Conservation (phyloP, 2,888 invertebrate genomes). For the Chrysolina oricalcia region DNA sequence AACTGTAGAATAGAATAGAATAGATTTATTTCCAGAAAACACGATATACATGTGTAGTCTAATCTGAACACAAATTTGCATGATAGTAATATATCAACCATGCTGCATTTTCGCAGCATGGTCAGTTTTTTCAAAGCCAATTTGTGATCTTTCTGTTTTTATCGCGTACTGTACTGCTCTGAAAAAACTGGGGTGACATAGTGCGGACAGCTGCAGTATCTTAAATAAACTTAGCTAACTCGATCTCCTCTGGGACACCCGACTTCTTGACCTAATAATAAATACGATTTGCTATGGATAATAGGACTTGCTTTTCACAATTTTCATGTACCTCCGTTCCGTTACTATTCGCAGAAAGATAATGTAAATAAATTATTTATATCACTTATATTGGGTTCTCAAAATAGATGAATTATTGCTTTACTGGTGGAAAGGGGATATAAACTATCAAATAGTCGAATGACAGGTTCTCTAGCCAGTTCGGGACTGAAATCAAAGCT, state of each 20-base stretch:
- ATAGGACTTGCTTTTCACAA: background rate
- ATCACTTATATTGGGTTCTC: constrained; percentile 33
- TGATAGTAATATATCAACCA: too few species aligned
- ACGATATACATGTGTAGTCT: too few species aligned
- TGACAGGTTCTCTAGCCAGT: constrained; percentile 30
- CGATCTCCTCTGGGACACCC: constrained; percentile 25
- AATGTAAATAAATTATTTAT: constrained; percentile 40
- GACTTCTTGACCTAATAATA: constrained; percentile 31
- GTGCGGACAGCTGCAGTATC: constrained; percentile 33
- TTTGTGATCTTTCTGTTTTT: background rate
- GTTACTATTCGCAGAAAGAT: constrained; percentile 8
- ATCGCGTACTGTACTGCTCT: constrained; percentile 4
- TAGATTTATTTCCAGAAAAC: too few species aligned
- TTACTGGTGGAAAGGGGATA: constrained; percentile 21
- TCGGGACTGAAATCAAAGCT: constrained; percentile 30
- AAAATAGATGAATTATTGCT: constrained; percentile 39
- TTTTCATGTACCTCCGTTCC: background rate
- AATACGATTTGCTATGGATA: background rate
- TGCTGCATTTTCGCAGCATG: too few species aligned
- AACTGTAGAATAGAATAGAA: too few species aligned
- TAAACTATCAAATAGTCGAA: constrained; percentile 30
- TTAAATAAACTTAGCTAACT: constrained; percentile 33
- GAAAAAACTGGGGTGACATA: constrained; percentile 21
- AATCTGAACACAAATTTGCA: too few species aligned
- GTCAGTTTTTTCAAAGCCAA: too few species aligned